Base-by-base conservation (phyloP, 2,888 invertebrate species). In the Spodoptera picta region DNA sequence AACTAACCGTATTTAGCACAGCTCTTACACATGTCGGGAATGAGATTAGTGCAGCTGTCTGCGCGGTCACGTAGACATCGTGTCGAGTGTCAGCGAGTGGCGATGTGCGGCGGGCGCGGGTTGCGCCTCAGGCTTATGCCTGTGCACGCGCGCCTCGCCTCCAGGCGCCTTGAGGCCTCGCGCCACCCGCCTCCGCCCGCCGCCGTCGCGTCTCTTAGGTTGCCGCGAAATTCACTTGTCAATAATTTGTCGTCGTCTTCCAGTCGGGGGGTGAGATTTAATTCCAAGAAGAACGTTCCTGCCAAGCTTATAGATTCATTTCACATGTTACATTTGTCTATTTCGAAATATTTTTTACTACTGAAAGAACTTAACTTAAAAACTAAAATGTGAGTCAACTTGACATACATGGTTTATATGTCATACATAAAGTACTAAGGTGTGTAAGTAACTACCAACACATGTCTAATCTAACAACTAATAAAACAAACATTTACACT, bases 1-100 rank as follows among this genome's bases (percentile, higher is more conserved):
- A 46, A 75, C 42, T 76, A 77, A 79, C 80, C 75, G 75, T 82
- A 85, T 85, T 83, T 82, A 81, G 79, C 74, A 44, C 58, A 60
- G 73, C 80, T 79, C 77, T 82, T 80, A 78, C 75, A 79, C 78
- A 76, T 83, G 80, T 81, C 74, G 74, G 72, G 65, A 82, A 89
- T 83, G 82, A 86, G 87, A 92, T 93, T 92, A 92, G 87, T 88
- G 90, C 83, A 86, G 87, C 83, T 83, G 88, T 90, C 92, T 93
- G 93, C 93, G 86, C 85, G 86, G 92, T 92, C 92, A 93, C 93
- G 93, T 92, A 92, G 86, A 83, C 85, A 80, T 79, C 83, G 84
- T 83, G 90, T 91, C 85, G 88, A 92, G 92, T 88, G 89, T 83
- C 87, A 76, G 73, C 75, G 82, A 84, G 87, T 76, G 80, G 71